phyloP scores from a whole-genome alignment of 1,140 invertebrate genomes.

The Magallana gigas region DNA sequence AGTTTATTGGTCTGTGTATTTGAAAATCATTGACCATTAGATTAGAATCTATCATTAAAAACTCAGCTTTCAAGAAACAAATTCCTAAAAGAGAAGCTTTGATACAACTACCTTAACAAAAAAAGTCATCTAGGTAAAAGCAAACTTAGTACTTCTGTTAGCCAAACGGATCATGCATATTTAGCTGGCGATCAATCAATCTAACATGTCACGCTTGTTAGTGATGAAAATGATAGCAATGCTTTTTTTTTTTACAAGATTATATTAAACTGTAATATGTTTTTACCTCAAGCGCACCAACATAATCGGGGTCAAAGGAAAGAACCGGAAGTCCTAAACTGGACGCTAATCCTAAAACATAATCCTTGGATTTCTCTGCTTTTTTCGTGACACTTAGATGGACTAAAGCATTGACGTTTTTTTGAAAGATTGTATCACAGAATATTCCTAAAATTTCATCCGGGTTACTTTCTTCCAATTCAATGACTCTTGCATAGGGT shows the following conservation, averaged over 20 bases:
- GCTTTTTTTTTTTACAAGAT: background rate
- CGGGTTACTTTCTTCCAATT: background rate
- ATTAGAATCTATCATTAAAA: constrained; percentile 22
- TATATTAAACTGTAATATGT: background rate
- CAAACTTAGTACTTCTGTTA: background rate
- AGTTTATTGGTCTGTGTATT: constrained; percentile 27
- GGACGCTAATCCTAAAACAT: constrained; percentile 14
- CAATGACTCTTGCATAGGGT: background rate
- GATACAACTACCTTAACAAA: background rate
- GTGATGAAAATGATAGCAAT: background rate
- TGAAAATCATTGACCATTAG: constrained; percentile 28
- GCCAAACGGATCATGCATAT: constrained; percentile 6
- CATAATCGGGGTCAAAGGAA: constrained; percentile 47
- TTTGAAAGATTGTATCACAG: constrained; percentile 21
- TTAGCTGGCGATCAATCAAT: background rate
- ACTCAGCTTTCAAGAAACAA: constrained; percentile 8
- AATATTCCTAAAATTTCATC: constrained; percentile 34
- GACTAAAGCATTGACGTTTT: constrained; percentile 19
- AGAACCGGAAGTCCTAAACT: constrained; percentile 45
- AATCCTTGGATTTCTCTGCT: constrained; percentile 36
- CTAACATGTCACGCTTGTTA: constrained; percentile 3
- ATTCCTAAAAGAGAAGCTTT: background rate
- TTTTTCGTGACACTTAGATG: background rate
- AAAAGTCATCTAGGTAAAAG: constrained; percentile 7
- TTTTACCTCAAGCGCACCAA: constrained; percentile 47